A percentile compares a stretch with the other conserved stretches of the same genome.
phyloP scores from a whole-genome alignment of 2,888 invertebrate species.

The Resseliella maxima region DNA sequence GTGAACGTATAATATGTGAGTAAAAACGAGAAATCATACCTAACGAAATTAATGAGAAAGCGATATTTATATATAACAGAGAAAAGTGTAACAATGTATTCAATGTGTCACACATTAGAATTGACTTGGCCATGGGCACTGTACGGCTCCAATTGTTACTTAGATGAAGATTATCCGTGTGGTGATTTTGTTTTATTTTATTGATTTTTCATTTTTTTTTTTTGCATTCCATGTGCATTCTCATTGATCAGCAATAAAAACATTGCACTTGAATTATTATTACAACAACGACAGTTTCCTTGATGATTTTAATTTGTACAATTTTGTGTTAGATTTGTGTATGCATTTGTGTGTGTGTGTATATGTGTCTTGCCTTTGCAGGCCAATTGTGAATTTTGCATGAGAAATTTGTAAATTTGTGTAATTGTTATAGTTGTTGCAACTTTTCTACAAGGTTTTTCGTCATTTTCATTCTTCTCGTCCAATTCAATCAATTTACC shows the following conservation, averaged over 20 bases:
- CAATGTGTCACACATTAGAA: constrained; percentile 17
- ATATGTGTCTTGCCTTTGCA: not conserved
- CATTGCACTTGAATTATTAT: too few relatives aligned
- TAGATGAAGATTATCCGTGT: not conserved
- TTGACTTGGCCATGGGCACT: constrained; percentile 43
- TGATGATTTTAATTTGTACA: too few relatives aligned
- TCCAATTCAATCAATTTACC: not conserved
- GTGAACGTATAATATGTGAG: not conserved
- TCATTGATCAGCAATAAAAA: too few relatives aligned
- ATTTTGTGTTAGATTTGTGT: too few relatives aligned
- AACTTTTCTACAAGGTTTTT: not conserved
- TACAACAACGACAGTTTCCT: too few relatives aligned
- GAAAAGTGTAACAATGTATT: not conserved
- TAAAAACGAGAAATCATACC: not conserved
- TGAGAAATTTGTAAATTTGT: not conserved
- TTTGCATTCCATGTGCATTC: too few relatives aligned
- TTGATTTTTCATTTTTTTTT: not conserved
- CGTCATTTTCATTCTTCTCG: not conserved
- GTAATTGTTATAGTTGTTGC: not conserved
- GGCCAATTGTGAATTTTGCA: not conserved
- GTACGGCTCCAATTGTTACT: constrained; percentile 11
- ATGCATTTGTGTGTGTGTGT: not conserved
- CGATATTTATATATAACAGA: not conserved
- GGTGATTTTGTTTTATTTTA: not conserved
- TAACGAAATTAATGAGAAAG: not conserved